Evolutionary conservation across 1,140 invertebrate genomes (phyloP).

Genomic region (Pectinophora gossypiella): DNA sequence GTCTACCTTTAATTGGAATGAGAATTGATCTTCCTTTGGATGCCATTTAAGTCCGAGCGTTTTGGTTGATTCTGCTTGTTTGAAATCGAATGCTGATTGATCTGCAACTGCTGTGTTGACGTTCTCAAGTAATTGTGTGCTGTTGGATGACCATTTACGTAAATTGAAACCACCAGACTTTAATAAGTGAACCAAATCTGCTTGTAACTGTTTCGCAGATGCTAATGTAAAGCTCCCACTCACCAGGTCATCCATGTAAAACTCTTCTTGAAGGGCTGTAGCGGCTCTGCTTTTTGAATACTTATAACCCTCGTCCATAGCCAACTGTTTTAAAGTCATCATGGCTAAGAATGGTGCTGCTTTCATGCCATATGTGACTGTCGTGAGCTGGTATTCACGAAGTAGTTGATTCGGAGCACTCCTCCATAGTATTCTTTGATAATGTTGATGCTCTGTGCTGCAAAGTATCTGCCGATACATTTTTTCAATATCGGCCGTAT

Average conservation of each 20-base stretch:
- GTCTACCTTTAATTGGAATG: neutral
- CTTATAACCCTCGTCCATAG: neutral
- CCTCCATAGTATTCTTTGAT: slow-evolving; percentile 4
- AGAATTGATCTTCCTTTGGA: neutral
- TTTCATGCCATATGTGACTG: neutral
- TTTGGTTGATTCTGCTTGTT: slow-evolving; percentile 2
- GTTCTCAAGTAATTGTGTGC: neutral
- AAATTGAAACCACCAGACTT: slow-evolving; percentile 1
- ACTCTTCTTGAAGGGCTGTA: neutral
- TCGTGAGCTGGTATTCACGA: neutral
- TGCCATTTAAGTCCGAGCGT: neutral
- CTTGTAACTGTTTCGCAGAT: slow-evolving; percentile 5
- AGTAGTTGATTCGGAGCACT: neutral
- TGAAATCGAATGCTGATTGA: slow-evolving; percentile 4
- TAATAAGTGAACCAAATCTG: slow-evolving; percentile 5
- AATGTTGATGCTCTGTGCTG: neutral
- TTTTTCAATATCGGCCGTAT: slow-evolving; percentile 1
- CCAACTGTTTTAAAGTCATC: slow-evolving; percentile 3
- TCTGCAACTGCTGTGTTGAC: neutral
- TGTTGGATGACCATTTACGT: slow-evolving; percentile 5
- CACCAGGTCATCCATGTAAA: slow-evolving; percentile 4
- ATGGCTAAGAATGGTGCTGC: neutral
- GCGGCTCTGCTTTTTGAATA: slow-evolving; percentile 1
- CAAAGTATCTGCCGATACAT: slow-evolving; percentile 4
- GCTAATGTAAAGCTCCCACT: neutral